These are phyloP conservation scores for Halcyon malimbica DNA, from an alignment of 2,113 vertebrate species.

Conservation along the genomic window DNA sequence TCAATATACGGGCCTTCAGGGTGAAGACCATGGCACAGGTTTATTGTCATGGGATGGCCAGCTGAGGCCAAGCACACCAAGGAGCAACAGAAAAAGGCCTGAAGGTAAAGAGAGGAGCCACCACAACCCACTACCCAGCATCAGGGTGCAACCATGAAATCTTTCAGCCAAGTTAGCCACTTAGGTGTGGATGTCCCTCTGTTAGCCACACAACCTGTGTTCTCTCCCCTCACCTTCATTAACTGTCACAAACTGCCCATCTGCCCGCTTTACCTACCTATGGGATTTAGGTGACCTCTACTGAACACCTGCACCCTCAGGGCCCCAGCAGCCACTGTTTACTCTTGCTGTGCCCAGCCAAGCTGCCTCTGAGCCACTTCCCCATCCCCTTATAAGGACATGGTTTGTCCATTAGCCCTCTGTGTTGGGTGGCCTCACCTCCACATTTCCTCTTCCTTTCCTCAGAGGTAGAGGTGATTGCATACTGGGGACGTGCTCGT, in stretches of 20 bases:
- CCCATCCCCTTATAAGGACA: background rate
- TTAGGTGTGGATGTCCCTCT: background rate
- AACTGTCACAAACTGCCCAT: background rate
- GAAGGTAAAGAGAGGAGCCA: background rate
- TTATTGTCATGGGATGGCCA: background rate
- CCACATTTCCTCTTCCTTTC: background rate
- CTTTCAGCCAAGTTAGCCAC: background rate
- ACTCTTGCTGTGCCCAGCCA: background rate
- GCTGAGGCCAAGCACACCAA: background rate
- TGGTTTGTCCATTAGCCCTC: background rate
- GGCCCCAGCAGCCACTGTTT: fast-evolving
- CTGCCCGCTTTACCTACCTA: background rate
- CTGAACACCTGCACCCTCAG: background rate
- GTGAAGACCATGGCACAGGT: background rate
- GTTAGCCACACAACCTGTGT: fast-evolving
- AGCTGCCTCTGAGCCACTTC: background rate
- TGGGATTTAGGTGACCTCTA: background rate
- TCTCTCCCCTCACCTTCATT: background rate
- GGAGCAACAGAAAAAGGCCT: background rate
- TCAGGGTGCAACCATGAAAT: background rate
- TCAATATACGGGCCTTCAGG: background rate
- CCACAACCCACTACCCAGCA: background rate
- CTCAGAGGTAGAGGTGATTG: background rate
- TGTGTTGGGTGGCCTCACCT: background rate
- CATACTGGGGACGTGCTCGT: fast-evolving